These are phyloP conservation scores for Uropsilus gracilis DNA, from an alignment of 2,113 vertebrate genomes.

Conservation along the genomic window DNA sequence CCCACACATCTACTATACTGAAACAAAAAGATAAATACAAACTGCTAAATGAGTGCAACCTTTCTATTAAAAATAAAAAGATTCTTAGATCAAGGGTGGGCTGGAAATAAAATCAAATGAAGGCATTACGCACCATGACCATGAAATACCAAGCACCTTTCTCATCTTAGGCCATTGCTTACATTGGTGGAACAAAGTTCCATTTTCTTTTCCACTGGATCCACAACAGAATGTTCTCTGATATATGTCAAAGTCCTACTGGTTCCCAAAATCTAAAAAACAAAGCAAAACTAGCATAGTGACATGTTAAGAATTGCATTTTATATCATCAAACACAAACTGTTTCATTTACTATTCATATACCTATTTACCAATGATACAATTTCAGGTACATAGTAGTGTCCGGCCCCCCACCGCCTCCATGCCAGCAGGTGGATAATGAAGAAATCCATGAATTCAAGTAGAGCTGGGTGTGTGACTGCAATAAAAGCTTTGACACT, in stretches of 20 bases:
- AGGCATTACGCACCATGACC: background rate
- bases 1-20: background rate
- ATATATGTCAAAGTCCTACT: constrained; percentile 95
- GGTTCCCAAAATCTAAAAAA: constrained; percentile 93
- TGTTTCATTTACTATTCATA: background rate
- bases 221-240: constrained; percentile 95
- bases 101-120: constrained; percentile 19
- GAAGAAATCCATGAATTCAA: background rate
- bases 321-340: background rate
- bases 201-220: constrained; percentile 96
- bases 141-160: constrained; percentile 41
- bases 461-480: background rate
- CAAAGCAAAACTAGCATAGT: constrained; percentile 26
- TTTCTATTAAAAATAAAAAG: background rate
- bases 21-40: constrained; percentile 3
- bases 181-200: constrained; percentile 97
- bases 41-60: background rate
- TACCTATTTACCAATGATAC: background rate
- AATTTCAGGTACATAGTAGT: rapidly evolving
- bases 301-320: background rate
- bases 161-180: constrained; percentile 77
- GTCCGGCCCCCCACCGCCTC: background rate
- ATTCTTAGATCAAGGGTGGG: background rate
- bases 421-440: background rate
- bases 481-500: background rate